Conservation (phyloP, 2,797 vertebrate species). For the Muraenolepis orangiensis region DNA sequence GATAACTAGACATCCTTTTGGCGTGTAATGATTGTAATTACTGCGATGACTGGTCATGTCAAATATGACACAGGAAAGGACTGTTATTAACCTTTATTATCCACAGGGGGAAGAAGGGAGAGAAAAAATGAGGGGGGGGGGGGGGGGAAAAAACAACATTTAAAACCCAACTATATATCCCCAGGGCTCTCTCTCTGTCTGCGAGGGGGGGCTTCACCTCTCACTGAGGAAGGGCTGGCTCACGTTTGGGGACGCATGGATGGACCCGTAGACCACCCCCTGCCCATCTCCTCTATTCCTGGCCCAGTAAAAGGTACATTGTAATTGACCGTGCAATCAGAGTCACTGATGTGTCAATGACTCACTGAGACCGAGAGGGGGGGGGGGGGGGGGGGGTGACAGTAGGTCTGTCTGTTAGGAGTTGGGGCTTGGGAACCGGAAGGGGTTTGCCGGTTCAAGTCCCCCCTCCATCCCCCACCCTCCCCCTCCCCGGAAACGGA, state of each 20-base stretch:
- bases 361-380: slow-evolving; percentile 61
- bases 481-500: no score
- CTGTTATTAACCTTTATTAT: slow-evolving; percentile 85
- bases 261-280: slow-evolving; percentile 56
- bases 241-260: slow-evolving; percentile 70
- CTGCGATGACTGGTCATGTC: slow-evolving; percentile 82
- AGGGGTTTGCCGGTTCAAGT: no score
- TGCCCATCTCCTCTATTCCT: slow-evolving; percentile 52
- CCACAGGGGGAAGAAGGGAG: slow-evolving; percentile 53
- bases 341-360: slow-evolving; percentile 73
- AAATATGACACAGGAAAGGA: slow-evolving; percentile 82
- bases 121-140: no score
- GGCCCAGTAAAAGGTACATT: slow-evolving; percentile 67
- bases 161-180: slow-evolving; percentile 56
- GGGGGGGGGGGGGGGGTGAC: no score
- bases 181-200: slow-evolving; percentile 53
- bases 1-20: slow-evolving; percentile 82
- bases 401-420: no score
- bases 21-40: slow-evolving; percentile 83
- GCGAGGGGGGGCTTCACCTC: slow-evolving; percentile 69
- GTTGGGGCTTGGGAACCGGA: no score
- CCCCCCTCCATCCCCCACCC: no score
- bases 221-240: slow-evolving; percentile 53
- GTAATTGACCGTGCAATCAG: slow-evolving; percentile 77
- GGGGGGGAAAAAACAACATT: not conserved